These are phyloP conservation scores for Chrysocyon brachyurus DNA, from an alignment of 2,797 vertebrate genomes.

Conservation along the genomic window DNA sequence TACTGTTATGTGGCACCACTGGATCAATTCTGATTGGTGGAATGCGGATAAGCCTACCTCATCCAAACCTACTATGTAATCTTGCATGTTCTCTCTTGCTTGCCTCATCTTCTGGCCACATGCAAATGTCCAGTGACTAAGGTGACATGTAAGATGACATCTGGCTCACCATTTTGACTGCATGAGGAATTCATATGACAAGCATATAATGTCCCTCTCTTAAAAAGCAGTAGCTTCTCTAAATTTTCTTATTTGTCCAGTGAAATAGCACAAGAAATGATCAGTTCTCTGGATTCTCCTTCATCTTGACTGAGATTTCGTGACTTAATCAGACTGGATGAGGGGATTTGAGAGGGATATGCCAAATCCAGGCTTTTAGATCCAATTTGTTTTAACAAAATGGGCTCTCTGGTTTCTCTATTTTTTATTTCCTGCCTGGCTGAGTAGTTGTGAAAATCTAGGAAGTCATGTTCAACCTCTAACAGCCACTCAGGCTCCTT, in stretches of 20 bases:
- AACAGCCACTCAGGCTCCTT: not conserved
- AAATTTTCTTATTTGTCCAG: not conserved
- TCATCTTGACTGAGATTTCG: slow-evolving; percentile 40
- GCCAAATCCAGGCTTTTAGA: not conserved
- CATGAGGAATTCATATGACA: not conserved
- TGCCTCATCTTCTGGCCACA: not conserved
- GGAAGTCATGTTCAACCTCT: not conserved
- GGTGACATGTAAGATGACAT: not conserved
- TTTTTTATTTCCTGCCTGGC: not conserved
- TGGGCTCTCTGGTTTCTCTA: not conserved
- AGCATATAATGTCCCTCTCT: not conserved
- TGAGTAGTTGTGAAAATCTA: slow-evolving; percentile 12
- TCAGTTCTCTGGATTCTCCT: not conserved
- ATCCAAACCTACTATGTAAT: not conserved
- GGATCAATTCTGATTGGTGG: not conserved
- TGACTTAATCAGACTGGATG: slow-evolving; percentile 2
- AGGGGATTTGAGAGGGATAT: not conserved
- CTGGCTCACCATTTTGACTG: not conserved
- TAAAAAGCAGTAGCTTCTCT: not conserved
- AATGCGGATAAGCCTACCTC: not conserved
- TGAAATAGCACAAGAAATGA: not conserved
- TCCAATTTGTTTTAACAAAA: not conserved
- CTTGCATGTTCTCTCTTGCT: not conserved
- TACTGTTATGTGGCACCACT: not conserved
- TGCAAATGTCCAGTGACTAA: not conserved